These are phyloP conservation scores for Alectura lathami DNA, from an alignment of 2,113 vertebrate species.

Conservation along the genomic window DNA sequence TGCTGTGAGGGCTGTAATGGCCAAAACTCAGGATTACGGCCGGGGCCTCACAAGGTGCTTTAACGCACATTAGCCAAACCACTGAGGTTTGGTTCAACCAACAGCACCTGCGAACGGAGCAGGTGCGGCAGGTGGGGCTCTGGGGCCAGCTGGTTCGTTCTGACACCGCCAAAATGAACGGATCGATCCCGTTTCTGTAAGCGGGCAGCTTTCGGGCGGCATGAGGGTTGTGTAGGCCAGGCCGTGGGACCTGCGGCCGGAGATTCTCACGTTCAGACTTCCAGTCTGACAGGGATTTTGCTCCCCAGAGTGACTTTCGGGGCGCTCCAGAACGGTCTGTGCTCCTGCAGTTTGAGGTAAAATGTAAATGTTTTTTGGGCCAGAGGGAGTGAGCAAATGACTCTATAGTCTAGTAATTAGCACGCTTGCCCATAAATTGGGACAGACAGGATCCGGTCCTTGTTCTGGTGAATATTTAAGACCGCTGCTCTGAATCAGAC, in stretches of 20 bases:
- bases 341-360: conserved; percentile 24
- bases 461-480: conserved; percentile 47
- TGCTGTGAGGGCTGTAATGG: not conserved
- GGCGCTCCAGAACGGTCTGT: not conserved
- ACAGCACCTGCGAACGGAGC: not conserved
- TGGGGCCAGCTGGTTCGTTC: not conserved
- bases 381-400: conserved; percentile 56
- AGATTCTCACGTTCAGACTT: not conserved
- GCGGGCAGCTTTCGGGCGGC: not conserved
- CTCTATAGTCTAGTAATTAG: conserved; percentile 60
- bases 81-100: not conserved
- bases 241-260: not conserved
- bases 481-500: conserved; percentile 16
- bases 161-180: not conserved
- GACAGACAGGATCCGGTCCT: conserved; percentile 36
- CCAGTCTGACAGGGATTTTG: not conserved
- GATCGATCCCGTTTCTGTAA: not conserved
- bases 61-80: not conserved
- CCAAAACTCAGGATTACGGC: not conserved
- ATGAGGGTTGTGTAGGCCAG: not conserved
- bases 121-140: fast-evolving
- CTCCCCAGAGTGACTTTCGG: not conserved
- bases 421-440: not conserved
- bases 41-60: fast-evolving
- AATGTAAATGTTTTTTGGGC: conserved; percentile 56